Evolutionary conservation across 2,113 vertebrate species (phyloP).

Genomic region (Mormyrus lacerda): DNA sequence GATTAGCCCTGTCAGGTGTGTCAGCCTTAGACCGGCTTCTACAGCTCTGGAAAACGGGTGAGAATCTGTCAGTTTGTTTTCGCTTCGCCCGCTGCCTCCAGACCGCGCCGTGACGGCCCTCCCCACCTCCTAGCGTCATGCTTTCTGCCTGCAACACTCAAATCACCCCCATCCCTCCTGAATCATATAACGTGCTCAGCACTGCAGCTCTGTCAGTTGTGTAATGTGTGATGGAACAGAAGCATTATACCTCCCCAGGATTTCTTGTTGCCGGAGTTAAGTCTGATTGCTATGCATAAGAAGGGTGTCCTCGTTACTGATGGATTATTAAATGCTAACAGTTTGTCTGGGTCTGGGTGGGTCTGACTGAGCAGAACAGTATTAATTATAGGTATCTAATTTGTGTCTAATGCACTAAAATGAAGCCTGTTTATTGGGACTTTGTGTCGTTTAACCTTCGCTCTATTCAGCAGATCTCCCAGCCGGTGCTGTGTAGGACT

Average conservation of each 20-base stretch:
- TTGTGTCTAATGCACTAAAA: not conserved
- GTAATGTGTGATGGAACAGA: not conserved
- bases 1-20: not conserved
- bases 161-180: not conserved
- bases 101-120: not conserved
- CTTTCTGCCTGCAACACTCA: not conserved
- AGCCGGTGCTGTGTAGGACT: not conserved
- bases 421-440: not conserved
- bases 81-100: not conserved
- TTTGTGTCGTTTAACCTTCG: not conserved
- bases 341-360: not conserved
- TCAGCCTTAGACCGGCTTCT: not conserved
- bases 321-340: not conserved
- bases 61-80: not conserved
- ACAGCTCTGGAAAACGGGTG: not conserved
- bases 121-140: not conserved
- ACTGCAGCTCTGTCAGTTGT: not conserved
- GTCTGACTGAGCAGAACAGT: not conserved
- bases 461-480: not conserved
- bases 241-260: not conserved
- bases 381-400: not conserved
- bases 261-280: not conserved
- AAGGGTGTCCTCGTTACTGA: not conserved
- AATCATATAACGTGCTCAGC: not conserved
- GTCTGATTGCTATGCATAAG: not conserved